Conservation (phyloP, 2,113 vertebrate genomes). For the Melanerpes formicivorus region DNA sequence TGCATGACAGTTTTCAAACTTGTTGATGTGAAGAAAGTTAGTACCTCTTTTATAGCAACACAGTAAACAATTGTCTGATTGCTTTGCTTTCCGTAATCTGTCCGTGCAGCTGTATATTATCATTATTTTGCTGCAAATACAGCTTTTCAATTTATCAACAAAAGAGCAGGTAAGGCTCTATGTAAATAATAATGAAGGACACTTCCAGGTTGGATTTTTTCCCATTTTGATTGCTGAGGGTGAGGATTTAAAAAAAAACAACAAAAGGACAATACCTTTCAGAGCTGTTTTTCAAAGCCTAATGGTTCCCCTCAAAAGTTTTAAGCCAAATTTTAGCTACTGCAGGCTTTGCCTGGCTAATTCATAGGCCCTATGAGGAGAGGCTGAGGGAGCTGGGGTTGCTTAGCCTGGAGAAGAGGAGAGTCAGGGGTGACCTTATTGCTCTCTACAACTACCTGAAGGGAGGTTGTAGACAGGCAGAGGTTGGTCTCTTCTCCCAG, state of each 20-base stretch:
- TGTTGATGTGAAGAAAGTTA: conserved; percentile 67
- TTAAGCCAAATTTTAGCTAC: not conserved
- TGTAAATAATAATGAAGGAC: conserved; percentile 71
- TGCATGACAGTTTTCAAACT: conserved; percentile 57
- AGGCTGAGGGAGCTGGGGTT: too few species aligned
- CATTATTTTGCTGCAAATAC: conserved; percentile 64
- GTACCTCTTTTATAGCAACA: conserved; percentile 13
- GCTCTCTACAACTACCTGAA: too few species aligned
- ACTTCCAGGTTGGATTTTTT: conserved; percentile 51
- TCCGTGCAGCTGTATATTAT: conserved; percentile 66
- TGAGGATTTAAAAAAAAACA: conserved; percentile 27
- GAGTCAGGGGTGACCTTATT: too few species aligned
- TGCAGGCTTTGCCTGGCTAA: not conserved
- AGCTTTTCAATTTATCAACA: conserved; percentile 71
- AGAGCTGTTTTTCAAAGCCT: not conserved
- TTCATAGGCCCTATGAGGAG: not conserved
- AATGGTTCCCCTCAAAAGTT: not conserved
- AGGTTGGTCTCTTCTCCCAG: too few species aligned
- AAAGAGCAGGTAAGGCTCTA: conserved; percentile 61
- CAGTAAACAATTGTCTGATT: conserved; percentile 60
- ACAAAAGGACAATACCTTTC: not conserved
- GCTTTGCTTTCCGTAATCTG: conserved; percentile 59
- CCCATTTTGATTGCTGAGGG: not conserved
- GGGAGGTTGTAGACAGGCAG: too few species aligned
- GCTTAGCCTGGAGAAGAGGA: too few species aligned